Percentiles rank a stretch among this genome's conserved stretches.
Conservation (phyloP, 2,888 invertebrate species). For the Bombylius major region DNA sequence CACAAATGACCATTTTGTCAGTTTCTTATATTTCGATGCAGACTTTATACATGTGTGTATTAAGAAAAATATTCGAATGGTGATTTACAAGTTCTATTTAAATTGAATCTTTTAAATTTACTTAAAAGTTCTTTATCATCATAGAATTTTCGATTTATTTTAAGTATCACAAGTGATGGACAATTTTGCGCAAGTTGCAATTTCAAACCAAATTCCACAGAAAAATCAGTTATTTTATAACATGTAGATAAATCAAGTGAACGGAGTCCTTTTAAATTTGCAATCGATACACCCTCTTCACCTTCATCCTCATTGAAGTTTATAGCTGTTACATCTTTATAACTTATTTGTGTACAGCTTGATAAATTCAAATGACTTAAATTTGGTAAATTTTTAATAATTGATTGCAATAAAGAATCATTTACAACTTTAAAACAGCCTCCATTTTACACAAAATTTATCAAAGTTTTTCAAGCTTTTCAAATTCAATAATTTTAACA, state of each 20-base stretch:
- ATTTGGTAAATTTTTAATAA: neutral
- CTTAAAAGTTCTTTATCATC: no score
- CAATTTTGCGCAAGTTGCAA: no score
- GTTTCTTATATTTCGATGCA: no score
- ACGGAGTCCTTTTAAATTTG: neutral
- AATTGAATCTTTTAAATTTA: no score
- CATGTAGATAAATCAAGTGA: neutral
- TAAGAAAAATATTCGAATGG: no score
- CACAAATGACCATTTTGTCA: no score
- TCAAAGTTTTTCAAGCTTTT: neutral
- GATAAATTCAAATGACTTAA: neutral
- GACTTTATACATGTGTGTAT: no score
- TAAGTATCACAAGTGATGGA: no score
- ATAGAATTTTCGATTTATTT: no score
- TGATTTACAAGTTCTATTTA: no score
- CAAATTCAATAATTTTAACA: neutral
- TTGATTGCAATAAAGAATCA: neutral
- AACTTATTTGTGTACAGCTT: neutral
- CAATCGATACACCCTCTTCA: neutral
- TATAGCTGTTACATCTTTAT: neutral
- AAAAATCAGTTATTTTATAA: no score
- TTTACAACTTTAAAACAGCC: neutral
- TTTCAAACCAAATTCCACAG: no score
- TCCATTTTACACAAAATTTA: neutral
- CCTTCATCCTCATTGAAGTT: neutral